phyloP scores from a whole-genome alignment of 2,888 invertebrate genomes.

The Cephus sareptanus region DNA sequence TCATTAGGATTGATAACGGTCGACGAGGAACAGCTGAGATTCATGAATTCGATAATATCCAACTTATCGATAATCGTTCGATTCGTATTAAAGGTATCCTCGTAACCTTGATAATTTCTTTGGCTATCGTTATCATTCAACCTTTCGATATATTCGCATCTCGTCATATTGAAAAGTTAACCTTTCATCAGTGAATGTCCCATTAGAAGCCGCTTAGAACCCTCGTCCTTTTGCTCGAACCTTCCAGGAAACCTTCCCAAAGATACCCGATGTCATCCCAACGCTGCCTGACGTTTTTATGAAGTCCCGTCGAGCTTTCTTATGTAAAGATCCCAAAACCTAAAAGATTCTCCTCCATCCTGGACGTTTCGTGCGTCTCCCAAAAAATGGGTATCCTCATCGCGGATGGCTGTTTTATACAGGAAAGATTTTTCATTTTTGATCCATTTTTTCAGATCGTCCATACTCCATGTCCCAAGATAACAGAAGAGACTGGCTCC shows the following conservation, averaged over 20 bases:
- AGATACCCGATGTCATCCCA: neutral
- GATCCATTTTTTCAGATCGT: too few relatives aligned
- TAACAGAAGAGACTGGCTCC: too few relatives aligned
- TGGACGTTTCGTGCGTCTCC: neutral
- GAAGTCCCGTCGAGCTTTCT: neutral
- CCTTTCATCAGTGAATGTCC: neutral
- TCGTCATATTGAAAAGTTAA: neutral
- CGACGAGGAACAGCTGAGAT: constrained; percentile 62
- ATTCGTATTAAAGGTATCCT: neutral
- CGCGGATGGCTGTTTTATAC: neutral
- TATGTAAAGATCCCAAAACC: neutral
- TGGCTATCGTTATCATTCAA: neutral
- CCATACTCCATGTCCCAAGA: too few relatives aligned
- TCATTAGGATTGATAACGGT: constrained; percentile 4
- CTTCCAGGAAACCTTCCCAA: neutral
- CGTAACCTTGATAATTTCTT: neutral
- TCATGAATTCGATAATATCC: constrained; percentile 15
- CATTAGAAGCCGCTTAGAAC: neutral
- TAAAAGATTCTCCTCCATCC: neutral
- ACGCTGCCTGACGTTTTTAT: neutral
- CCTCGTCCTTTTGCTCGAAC: neutral
- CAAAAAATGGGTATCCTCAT: neutral
- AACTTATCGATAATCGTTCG: neutral
- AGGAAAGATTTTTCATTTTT: neutral
- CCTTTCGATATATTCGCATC: neutral